Conservation (phyloP, 1,140 invertebrate species). For the Aporrectodea caliginosa region DNA sequence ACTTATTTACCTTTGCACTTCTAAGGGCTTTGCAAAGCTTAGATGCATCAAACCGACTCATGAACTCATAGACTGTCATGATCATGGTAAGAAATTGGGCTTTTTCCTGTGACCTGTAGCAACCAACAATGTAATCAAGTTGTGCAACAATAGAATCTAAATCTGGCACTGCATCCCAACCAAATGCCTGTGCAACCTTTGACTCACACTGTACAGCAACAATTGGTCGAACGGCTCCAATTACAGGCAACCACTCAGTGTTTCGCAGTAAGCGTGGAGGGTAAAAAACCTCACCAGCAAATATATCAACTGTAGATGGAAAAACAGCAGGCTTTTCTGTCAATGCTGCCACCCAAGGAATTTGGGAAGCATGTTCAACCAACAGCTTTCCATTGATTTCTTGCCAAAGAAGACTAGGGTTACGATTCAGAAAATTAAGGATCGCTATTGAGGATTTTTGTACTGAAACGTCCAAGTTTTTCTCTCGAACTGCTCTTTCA, state of each 20-base stretch:
- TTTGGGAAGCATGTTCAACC: background rate
- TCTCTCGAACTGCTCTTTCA: background rate
- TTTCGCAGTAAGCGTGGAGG: slow-evolving; percentile 19
- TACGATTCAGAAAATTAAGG: slow-evolving; percentile 1
- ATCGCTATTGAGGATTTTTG: background rate
- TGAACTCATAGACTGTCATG: slow-evolving; percentile 10
- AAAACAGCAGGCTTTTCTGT: slow-evolving; percentile 12
- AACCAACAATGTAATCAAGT: slow-evolving; percentile 10
- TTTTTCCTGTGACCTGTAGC: slow-evolving; percentile 14
- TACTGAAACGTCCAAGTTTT: background rate
- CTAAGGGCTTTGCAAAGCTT: slow-evolving; percentile 10
- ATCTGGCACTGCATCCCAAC: slow-evolving; percentile 8
- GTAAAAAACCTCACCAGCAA: background rate
- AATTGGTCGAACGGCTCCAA: slow-evolving; percentile 17
- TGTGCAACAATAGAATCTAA: slow-evolving; percentile 13
- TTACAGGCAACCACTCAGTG: slow-evolving; percentile 18
- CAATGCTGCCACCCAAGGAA: slow-evolving; percentile 8
- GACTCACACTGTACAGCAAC: slow-evolving; percentile 20
- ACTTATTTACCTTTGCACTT: slow-evolving; percentile 7
- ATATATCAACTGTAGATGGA: background rate
- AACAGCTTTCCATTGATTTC: slow-evolving; percentile 7
- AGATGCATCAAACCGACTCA: background rate
- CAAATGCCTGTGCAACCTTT: background rate
- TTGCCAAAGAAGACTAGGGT: background rate
- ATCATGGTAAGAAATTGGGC: slow-evolving; percentile 17